phyloP scores from a whole-genome alignment of 2,888 invertebrate species.

The Pollenia amentaria region DNA sequence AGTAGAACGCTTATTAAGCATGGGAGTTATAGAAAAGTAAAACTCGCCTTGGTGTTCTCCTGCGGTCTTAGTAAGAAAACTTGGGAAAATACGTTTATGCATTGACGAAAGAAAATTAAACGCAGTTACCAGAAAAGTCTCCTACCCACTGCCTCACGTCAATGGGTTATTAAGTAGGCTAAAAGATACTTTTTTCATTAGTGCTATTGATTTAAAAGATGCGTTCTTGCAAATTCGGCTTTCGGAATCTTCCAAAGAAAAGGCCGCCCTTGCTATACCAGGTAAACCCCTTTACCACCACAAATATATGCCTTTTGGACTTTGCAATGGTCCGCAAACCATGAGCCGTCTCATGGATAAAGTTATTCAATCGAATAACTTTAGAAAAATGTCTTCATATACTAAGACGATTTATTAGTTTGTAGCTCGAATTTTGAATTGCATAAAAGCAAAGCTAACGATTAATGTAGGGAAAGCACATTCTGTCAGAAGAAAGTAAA shows the following conservation, averaged over 20 bases:
- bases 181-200: too few species aligned
- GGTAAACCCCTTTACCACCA: conserved; percentile 66
- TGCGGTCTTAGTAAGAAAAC: conserved; percentile 11
- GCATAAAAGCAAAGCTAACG: neutral
- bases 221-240: neutral
- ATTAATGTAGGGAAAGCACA: neutral
- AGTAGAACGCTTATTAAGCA: conserved; percentile 42
- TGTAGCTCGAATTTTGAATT: conserved; percentile 5
- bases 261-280: conserved; percentile 72
- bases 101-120: conserved; percentile 9
- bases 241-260: neutral
- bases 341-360: conserved; percentile 29
- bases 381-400: conserved; percentile 26
- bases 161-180: too few species aligned
- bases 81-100: conserved; percentile 12
- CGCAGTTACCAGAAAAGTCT: conserved; percentile 8
- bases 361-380: conserved; percentile 1
- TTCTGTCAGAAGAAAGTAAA: conserved; percentile 14
- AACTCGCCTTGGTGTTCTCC: conserved; percentile 49
- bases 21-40: conserved; percentile 58
- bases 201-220: neutral
- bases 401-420: conserved; percentile 15
- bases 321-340: neutral
- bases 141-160: too few species aligned
- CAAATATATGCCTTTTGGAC: conserved; percentile 65